Evolutionary conservation across 2,888 invertebrate genomes (phyloP).

Genomic region (Frankliniella intonsa): DNA sequence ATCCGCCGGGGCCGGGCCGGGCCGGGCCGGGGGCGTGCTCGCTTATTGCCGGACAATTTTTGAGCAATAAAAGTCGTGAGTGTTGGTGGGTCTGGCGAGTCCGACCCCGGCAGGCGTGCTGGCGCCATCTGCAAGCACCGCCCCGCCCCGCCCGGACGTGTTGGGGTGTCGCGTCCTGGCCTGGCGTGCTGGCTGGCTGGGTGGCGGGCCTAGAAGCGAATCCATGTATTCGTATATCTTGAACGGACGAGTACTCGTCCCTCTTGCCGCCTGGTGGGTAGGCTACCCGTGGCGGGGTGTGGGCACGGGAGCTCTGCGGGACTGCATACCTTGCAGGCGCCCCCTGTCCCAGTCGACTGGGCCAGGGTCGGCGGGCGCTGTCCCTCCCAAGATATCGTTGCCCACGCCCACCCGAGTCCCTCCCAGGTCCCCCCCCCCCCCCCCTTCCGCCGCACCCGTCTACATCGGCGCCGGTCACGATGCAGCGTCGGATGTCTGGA

Average conservation of each 20-base stretch:
- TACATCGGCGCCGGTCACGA: not conserved
- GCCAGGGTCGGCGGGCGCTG: not conserved
- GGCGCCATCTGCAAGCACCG: too few species aligned
- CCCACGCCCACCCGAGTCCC: not conserved
- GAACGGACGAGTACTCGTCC: not conserved
- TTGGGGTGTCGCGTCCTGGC: too few species aligned
- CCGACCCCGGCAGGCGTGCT: too few species aligned
- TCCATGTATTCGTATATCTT: too few species aligned
- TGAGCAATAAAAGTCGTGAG: not conserved
- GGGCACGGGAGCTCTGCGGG: not conserved
- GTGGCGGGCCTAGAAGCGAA: too few species aligned
- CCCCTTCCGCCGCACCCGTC: not conserved
- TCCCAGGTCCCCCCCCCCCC: not conserved
- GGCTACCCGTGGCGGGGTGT: not conserved
- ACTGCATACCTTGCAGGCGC: not conserved
- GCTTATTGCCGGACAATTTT: conserved; percentile 17
- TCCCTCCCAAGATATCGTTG: too few species aligned
- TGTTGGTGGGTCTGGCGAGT: not conserved
- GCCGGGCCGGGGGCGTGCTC: not conserved
- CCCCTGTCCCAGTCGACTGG: not conserved
- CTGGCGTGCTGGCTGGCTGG: too few species aligned
- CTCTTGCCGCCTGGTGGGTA: not conserved
- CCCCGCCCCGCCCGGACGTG: too few species aligned
- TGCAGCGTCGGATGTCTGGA: not conserved
- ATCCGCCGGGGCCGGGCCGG: not conserved